These are phyloP conservation scores for Caerostris darwini DNA, from an alignment of 1,140 invertebrate species.

Conservation along the genomic window DNA sequence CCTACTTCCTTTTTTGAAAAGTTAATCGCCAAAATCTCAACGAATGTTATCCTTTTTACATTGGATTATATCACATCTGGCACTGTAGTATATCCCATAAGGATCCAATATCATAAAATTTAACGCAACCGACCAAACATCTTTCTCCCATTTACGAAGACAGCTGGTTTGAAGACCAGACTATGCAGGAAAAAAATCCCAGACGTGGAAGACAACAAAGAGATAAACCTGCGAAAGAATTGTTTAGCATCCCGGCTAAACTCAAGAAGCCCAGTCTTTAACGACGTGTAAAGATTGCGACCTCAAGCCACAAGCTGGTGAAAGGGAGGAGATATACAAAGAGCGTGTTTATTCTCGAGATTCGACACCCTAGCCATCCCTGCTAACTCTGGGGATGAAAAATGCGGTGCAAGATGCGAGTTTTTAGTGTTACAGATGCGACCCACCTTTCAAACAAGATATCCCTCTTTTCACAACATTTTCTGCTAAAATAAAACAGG, in stretches of 20 bases:
- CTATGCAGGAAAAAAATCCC: neutral
- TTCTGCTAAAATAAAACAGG: too few relatives aligned
- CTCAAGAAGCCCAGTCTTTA: conserved; percentile 30
- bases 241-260: neutral
- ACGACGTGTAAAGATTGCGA: conserved; percentile 14
- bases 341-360: neutral
- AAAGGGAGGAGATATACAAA: neutral
- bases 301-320: conserved; percentile 25
- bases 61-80: too few relatives aligned
- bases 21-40: neutral
- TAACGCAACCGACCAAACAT: too few relatives aligned
- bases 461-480: neutral
- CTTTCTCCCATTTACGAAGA: neutral
- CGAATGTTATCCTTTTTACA: neutral
- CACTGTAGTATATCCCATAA: too few relatives aligned
- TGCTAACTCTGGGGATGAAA: neutral
- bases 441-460: neutral
- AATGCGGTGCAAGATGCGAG: neutral
- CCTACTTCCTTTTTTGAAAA: neutral
- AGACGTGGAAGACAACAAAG: neutral
- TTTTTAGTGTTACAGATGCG: neutral
- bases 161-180: neutral
- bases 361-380: neutral
- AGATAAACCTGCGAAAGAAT: neutral
- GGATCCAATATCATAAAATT: too few relatives aligned